A percentile compares a stretch with the other conserved stretches of the same genome.
Conservation (phyloP, 2,797 vertebrate species). For the Etheostoma perlongum region DNA sequence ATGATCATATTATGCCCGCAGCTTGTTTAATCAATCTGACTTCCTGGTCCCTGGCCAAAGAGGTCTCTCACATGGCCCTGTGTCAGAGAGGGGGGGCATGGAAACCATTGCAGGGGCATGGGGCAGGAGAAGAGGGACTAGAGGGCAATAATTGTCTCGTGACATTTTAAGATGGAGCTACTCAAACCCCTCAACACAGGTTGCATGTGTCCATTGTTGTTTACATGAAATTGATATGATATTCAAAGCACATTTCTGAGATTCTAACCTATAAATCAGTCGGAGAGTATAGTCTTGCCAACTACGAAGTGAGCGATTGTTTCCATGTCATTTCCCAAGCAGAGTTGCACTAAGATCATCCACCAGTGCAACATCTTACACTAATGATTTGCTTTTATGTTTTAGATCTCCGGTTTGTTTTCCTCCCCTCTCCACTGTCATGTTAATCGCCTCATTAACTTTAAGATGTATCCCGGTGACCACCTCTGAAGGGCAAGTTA, state of each 20-base stretch:
- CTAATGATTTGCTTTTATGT: background rate
- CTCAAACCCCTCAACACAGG: background rate
- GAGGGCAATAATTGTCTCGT: background rate
- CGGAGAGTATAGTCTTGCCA: background rate
- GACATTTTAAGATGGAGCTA: conserved; percentile 3
- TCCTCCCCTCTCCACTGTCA: background rate
- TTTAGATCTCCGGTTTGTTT: background rate
- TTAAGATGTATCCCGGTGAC: background rate
- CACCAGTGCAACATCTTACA: background rate
- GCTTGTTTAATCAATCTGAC: conserved; percentile 72
- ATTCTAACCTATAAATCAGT: background rate
- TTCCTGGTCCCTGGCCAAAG: conserved; percentile 24
- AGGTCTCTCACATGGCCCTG: conserved; percentile 46
- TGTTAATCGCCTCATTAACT: background rate
- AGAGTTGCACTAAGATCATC: background rate
- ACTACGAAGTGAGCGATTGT: background rate
- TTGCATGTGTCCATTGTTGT: background rate
- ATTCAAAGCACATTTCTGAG: background rate
- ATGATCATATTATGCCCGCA: conserved; percentile 58
- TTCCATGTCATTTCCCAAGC: background rate
- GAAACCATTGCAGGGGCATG: background rate
- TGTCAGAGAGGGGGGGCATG: conserved; percentile 4
- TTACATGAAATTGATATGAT: background rate
- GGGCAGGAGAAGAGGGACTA: background rate
- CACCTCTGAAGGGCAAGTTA: background rate